phyloP scores from a whole-genome alignment of 2,888 invertebrate genomes.

The Amorpha juglandis region DNA sequence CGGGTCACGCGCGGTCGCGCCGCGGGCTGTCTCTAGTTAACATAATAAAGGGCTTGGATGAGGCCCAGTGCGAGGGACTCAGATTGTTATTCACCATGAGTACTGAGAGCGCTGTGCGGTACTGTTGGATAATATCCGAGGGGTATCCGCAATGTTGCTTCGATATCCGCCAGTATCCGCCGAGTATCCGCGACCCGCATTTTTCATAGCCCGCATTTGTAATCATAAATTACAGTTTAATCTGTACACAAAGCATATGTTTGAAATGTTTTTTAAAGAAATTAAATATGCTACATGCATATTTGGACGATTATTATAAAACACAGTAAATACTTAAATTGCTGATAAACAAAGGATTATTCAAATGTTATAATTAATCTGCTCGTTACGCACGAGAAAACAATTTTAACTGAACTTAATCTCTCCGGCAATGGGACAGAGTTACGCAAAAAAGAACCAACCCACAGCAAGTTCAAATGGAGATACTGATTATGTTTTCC shows the following conservation, averaged over 20 bases:
- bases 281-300: neutral
- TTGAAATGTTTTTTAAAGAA: neutral
- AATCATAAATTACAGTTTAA: neutral
- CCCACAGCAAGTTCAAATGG: no score
- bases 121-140: conserved; percentile 5
- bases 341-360: neutral
- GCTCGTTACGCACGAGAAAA: neutral
- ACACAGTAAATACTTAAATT: neutral
- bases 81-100: conserved; percentile 25
- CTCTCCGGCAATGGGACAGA: no score
- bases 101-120: conserved; percentile 13
- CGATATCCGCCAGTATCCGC: conserved; percentile 8
- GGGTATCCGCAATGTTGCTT: neutral
- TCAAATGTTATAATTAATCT: no score
- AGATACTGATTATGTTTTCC: no score
- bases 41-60: conserved; percentile 22
- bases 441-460: no score
- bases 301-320: neutral
- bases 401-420: neutral
- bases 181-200: neutral
- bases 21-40: conserved; percentile 19
- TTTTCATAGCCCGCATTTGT: neutral
- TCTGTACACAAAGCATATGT: neutral
- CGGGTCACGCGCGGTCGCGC: conserved; percentile 21
- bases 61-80: conserved; percentile 8